A percentile compares a stretch with the other conserved stretches of the same genome.
Conservation (phyloP, 2,797 vertebrate genomes). For the Phataginus tetradactyla region DNA sequence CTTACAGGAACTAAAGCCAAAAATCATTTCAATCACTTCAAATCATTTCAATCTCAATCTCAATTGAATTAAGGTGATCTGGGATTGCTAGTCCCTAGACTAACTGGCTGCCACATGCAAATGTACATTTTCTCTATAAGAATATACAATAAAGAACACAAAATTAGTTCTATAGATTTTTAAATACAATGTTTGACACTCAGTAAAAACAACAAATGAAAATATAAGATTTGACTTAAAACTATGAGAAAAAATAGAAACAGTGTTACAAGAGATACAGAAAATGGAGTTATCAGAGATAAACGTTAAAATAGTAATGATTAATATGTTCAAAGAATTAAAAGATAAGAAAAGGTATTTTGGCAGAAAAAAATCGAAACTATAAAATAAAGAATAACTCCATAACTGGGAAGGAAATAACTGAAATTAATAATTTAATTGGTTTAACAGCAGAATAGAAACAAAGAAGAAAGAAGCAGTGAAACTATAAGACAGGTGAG, state of each 20-base stretch:
- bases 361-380: background rate
- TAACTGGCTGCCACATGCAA: background rate
- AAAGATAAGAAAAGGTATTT: background rate
- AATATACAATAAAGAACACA: background rate
- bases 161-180: background rate
- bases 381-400: background rate
- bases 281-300: background rate
- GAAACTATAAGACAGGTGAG: background rate
- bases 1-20: background rate
- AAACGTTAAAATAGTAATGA: conserved; percentile 5
- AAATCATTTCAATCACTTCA: background rate
- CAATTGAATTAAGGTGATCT: background rate
- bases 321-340: background rate
- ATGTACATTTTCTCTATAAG: background rate
- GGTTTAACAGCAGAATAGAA: background rate
- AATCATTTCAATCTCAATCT: background rate
- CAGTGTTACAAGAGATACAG: background rate
- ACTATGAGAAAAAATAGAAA: background rate
- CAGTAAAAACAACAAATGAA: background rate
- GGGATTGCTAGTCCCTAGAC: background rate
- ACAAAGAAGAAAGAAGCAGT: background rate
- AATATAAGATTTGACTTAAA: conserved; percentile 32
- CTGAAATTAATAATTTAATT: background rate
- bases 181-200: background rate
- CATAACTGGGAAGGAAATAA: background rate